A percentile compares a stretch with the other conserved stretches of the same genome.
These are phyloP conservation scores for Nerophis lumbriciformis DNA, from an alignment of 2,113 vertebrate species.

Conservation along the genomic window DNA sequence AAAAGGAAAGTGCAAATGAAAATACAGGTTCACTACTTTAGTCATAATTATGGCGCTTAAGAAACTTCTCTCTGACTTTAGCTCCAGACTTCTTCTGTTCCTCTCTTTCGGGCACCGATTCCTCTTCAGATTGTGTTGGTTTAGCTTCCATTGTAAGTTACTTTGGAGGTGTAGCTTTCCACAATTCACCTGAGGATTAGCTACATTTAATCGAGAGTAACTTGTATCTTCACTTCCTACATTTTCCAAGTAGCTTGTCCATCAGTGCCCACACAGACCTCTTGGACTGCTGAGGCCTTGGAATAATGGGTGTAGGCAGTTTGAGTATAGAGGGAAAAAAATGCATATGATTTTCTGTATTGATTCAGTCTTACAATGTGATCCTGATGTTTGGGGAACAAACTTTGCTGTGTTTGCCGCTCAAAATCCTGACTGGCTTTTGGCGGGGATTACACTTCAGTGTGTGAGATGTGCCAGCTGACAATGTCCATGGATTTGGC, in stretches of 20 bases:
- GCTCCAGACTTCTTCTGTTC: no score
- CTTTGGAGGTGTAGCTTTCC: no score
- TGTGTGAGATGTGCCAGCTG: conserved; percentile 56
- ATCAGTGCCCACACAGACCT: neutral
- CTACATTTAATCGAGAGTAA: conserved; percentile 4
- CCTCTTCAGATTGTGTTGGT: no score
- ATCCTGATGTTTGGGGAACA: conserved; percentile 34
- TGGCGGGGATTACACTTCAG: conserved; percentile 52
- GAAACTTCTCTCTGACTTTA: no score
- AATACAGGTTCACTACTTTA: no score
- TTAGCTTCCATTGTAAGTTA: no score
- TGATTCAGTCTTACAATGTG: conserved; percentile 27
- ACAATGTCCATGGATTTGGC: conserved; percentile 66
- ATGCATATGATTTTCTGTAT: conserved; percentile 1
- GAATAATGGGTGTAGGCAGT: neutral
- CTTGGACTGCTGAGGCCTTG: neutral
- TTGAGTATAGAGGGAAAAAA: neutral
- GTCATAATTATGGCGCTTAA: no score
- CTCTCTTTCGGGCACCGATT: no score
- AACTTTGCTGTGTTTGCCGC: conserved; percentile 29
- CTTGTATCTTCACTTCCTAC: no score
- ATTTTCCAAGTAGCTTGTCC: no score
- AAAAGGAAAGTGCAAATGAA: no score
- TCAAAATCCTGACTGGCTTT: conserved; percentile 46
- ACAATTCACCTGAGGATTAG: conserved; percentile 10